Evolutionary conservation across 2,113 vertebrate genomes (phyloP), one percentile per base, ranked within the genome.

Genomic region (Heptranchias perlo): DNA sequence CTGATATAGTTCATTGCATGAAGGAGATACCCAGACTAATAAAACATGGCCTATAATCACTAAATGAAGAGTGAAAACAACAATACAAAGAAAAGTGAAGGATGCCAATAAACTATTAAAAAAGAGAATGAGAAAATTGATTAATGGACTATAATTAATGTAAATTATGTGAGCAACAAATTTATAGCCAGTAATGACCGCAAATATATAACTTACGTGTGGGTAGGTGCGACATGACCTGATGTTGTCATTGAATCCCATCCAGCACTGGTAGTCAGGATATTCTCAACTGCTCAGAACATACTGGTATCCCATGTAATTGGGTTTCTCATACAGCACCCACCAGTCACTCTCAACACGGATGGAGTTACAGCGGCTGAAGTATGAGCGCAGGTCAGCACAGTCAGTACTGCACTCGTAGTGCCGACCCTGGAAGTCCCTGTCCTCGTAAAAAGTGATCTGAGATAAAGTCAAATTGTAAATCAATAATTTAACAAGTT

Each of bases 281-380:
- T 96, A 96, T 0, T 96, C 96, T 91, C 96, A 96, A n/a, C 65
- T 93, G 52, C 31, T 73, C 8, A 31, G 23, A 84, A 18, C 82
- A 84, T 96, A 96, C 92, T 96, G 96, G 54, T 96, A 96, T 65
- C 96, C 96, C 52, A 58, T 96, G 91, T 96, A 96, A 54, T 96
- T 97, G 0, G 97, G 96, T 96, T 97, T 97, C 95, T 98, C 97
- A 4, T 97, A 97, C 3, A 98, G 91, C 54, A 98, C 97, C 97
- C 97, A 98, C 96, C 96, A 91, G 31, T 96, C 96, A 58, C 93
- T 96, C 13, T 96, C 47, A 4, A 96, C 96, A 47, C 64, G 96
- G 76, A 96, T 96, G 44, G 96, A 96, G n/a, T 96, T 96, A 62
- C 96, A 96, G 39, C 96, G 96, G 62, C 87, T 96, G 39, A 96